Percentiles rank a stretch among this genome's conserved stretches.
Conservation (phyloP, 2,888 invertebrate genomes). For the Slavum lentiscoides region DNA sequence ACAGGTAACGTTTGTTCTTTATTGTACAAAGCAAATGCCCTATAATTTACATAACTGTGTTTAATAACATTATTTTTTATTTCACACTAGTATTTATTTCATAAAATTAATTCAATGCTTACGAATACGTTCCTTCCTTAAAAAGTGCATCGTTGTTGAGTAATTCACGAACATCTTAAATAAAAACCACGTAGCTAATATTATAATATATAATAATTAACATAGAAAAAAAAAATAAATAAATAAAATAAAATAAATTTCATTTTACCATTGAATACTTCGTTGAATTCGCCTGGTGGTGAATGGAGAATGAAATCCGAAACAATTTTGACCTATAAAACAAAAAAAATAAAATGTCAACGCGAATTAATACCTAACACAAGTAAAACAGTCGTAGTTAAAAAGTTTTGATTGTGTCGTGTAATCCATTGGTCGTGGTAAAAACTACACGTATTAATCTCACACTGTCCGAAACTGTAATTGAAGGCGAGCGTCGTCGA, state of each 20-base stretch:
- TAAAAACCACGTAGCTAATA: constrained; percentile 55
- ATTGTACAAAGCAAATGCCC: constrained; percentile 96
- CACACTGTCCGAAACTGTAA: too few relatives aligned
- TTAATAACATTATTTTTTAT: neutral
- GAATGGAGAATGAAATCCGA: constrained; percentile 98
- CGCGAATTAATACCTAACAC: neutral
- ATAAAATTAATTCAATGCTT: constrained; percentile 56
- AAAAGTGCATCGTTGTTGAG: constrained; percentile 94
- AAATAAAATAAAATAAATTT: neutral
- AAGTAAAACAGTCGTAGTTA: too few relatives aligned
- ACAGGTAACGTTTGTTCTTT: constrained; percentile 99
- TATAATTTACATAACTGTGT: constrained; percentile 56
- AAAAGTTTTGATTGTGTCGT: too few relatives aligned
- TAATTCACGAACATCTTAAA: constrained; percentile 80
- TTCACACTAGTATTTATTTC: neutral
- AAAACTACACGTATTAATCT: too few relatives aligned
- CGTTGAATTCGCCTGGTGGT: constrained; percentile 99
- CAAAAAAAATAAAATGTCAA: neutral
- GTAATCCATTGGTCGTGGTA: too few relatives aligned
- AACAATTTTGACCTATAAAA: constrained; percentile 80
- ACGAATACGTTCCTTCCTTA: constrained; percentile 92
- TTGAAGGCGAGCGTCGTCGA: too few relatives aligned
- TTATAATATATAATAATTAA: neutral
- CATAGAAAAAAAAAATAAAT: neutral
- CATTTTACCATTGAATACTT: constrained; percentile 83